Evolutionary conservation across 2,797 vertebrate species (phyloP), one percentile per base, ranked within the genome.

Genomic region (Spheniscus humboldti): DNA sequence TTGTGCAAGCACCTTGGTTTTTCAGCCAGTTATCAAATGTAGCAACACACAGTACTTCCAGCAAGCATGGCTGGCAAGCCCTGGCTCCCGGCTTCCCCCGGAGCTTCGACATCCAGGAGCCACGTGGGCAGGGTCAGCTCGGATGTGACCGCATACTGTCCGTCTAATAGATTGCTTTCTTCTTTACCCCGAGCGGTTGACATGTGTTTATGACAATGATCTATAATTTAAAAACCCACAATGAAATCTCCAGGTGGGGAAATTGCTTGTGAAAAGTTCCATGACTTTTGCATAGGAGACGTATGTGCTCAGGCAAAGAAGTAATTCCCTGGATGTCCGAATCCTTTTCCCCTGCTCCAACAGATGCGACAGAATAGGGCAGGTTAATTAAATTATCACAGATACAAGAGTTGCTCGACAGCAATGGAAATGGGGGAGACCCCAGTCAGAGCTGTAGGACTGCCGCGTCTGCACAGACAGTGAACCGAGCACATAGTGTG

Each of bases 41-140:
- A 12, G 22, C 3, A 19, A 11, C 45, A 18, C 5, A 1, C 52
- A 2, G 37, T 4, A 6, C 37, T 7, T 27, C 6, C 45, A 13
- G 43, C 4, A 2, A 48, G 47, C 31, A 5, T 2, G 7, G 39
- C 30, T 3, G 1, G 67, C 7, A 1, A 47, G 52, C 33, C 50
- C 37, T 3, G 8, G 56, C 35, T n/a, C 33, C 41, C 50, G 4
- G 52, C 60, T 7, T 9, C 39, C 59, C 39, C 30, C 22, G 0
- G 12, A 23, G 62, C 74, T 23, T 7, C 4, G 2, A 11, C 4
- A 1, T 23, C 41, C 28, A 1, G 11, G 92, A 67, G 59, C 57
- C 5, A 4, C 0, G 0, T 0, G 0, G 22, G 50, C n/a, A 47
- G 80, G 59, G n/a, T 22, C 53, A 37, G 68, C 59, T 73, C 19